phyloP scores from a whole-genome alignment of 2,888 invertebrate species.

The Lepeophtheirus nordmannii region DNA sequence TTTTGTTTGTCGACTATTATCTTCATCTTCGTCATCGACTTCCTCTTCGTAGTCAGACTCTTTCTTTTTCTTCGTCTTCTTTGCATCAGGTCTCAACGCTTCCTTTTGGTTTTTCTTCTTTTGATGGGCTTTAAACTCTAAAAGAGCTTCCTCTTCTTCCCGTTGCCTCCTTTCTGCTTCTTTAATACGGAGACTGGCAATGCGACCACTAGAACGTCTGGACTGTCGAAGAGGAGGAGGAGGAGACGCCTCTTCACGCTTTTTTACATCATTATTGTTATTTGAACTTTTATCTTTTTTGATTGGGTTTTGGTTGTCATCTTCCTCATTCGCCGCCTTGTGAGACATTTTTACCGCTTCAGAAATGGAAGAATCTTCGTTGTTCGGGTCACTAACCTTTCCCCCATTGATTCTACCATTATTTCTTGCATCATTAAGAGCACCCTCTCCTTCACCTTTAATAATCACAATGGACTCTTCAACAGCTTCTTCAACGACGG shows the following conservation, averaged over 20 bases:
- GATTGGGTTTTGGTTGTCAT: slow-evolving; percentile 27
- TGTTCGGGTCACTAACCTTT: not conserved
- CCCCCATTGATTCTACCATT: not conserved
- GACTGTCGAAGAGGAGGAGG: slow-evolving; percentile 34
- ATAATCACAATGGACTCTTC: slow-evolving; percentile 8
- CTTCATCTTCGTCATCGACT: slow-evolving; percentile 1
- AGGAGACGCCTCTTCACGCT: slow-evolving; percentile 20
- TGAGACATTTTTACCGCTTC: slow-evolving; percentile 30
- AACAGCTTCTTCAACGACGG: not conserved
- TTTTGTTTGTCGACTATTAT: slow-evolving; percentile 28
- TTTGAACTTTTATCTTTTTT: slow-evolving; percentile 30
- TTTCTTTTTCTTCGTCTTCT: slow-evolving; percentile 24
- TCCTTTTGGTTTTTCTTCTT: slow-evolving; percentile 29
- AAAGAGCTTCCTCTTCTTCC: slow-evolving; percentile 54
- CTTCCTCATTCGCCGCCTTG: slow-evolving; percentile 27
- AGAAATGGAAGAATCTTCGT: not conserved
- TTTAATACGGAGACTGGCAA: slow-evolving; percentile 70
- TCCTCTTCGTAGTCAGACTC: slow-evolving; percentile 1
- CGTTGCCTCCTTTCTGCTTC: slow-evolving; percentile 64
- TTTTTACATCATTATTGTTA: slow-evolving; percentile 12
- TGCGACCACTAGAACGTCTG: slow-evolving; percentile 61
- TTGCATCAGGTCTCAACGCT: slow-evolving; percentile 26
- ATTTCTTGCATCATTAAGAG: slow-evolving; percentile 5
- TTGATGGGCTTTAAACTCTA: slow-evolving; percentile 47
- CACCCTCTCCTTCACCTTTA: slow-evolving; percentile 18